These are phyloP conservation scores for Tolmerus cingulatus DNA, from an alignment of 2,888 invertebrate genomes.

Conservation along the genomic window DNA sequence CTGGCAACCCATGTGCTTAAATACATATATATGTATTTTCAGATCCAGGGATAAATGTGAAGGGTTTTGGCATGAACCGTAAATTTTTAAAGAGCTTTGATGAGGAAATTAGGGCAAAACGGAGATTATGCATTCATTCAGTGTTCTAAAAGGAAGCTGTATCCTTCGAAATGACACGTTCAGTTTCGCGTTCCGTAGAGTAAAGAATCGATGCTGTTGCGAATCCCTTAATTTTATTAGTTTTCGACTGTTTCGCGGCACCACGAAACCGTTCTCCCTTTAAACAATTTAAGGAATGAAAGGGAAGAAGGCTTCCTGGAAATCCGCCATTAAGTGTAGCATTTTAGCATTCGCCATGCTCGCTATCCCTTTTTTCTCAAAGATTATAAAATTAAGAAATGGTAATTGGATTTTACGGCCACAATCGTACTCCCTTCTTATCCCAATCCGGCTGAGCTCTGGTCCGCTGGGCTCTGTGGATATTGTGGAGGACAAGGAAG, in stretches of 20 bases:
- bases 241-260: neutral
- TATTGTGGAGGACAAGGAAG: neutral
- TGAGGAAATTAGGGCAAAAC: neutral
- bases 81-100: neutral
- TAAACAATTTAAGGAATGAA: constrained; percentile 3
- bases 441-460: neutral
- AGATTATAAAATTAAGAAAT: constrained; percentile 47
- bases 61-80: neutral
- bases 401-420: constrained; percentile 46
- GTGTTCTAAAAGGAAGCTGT: neutral
- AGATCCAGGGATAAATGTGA: neutral
- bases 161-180: neutral
- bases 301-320: constrained; percentile 12
- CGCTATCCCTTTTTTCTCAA: constrained; percentile 3
- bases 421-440: constrained; percentile 26
- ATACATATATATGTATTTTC: neutral
- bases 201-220: neutral
- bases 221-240: neutral
- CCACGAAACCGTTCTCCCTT: neutral
- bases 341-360: neutral
- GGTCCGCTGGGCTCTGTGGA: neutral
- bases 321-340: constrained; percentile 21
- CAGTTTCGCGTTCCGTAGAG: neutral
- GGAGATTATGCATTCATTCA: neutral
- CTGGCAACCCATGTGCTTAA: neutral